Conservation (phyloP, 2,888 invertebrate species). For the Dorcus hopei region DNA sequence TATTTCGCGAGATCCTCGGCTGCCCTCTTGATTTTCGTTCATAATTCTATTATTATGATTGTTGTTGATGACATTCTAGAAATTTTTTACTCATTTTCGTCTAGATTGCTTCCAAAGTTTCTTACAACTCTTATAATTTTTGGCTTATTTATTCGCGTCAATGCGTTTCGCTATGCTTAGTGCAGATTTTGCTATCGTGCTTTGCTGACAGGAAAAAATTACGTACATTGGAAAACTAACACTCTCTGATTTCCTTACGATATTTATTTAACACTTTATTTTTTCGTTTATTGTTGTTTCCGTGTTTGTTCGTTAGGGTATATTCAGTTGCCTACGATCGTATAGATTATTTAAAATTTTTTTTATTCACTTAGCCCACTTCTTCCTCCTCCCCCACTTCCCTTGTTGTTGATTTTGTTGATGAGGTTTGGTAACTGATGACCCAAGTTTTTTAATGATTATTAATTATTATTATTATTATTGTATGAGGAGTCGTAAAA, state of each 20-base stretch:
- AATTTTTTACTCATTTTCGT: constrained; percentile 11
- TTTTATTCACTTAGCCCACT: constrained; percentile 29
- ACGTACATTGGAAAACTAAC: constrained; percentile 34
- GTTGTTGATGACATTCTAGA: constrained; percentile 37
- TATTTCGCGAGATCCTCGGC: constrained; percentile 21
- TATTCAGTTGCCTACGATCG: constrained; percentile 41
- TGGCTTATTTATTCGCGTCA: constrained; percentile 16
- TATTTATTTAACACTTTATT: constrained; percentile 13
- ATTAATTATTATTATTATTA: neutral
- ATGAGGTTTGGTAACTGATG: constrained; percentile 23
- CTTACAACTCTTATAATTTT: constrained; percentile 6
- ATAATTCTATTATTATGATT: constrained; percentile 34
- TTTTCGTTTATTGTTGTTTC: constrained; percentile 35
- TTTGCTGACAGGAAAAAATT: constrained; percentile 39
- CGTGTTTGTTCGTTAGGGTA: constrained; percentile 33
- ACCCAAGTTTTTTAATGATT: constrained; percentile 20
- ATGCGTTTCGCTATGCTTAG: constrained; percentile 25
- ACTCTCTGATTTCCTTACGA: constrained; percentile 29
- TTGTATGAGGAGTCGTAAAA: constrained; percentile 16
- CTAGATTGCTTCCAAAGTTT: neutral
- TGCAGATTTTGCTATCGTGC: constrained; percentile 40
- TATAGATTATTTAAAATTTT: constrained; percentile 38
- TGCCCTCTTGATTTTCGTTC: constrained; percentile 26
- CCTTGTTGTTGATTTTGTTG: constrained; percentile 32
- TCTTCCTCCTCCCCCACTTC: too few relatives aligned